Percentiles rank a stretch among this genome's conserved stretches.
Conservation (phyloP, 2,888 invertebrate genomes). For the Tineola bisselliella region DNA sequence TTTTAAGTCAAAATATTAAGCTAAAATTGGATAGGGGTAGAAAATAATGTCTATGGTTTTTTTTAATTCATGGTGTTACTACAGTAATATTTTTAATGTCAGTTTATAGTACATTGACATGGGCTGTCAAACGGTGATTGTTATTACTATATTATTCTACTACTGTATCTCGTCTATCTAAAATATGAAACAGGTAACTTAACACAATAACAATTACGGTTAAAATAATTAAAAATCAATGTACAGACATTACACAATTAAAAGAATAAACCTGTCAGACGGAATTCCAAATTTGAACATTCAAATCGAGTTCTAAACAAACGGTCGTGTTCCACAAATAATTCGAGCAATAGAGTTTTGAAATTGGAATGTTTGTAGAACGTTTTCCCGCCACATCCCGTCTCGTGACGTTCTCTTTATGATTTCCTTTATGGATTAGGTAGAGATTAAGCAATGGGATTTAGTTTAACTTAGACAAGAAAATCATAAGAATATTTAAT, state of each 20-base stretch:
- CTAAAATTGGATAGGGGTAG: too few relatives aligned
- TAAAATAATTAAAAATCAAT: too few relatives aligned
- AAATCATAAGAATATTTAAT: too few relatives aligned
- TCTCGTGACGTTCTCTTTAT: constrained; percentile 7
- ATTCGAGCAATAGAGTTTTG: neutral
- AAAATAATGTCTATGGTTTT: too few relatives aligned
- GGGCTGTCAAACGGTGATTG: neutral
- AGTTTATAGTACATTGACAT: neutral
- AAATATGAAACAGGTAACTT: neutral
- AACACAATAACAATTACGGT: too few relatives aligned
- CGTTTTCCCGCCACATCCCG: constrained; percentile 10
- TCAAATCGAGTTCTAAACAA: neutral
- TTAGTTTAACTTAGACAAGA: neutral
- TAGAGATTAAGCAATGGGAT: neutral
- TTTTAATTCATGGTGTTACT: neutral
- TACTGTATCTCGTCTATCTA: neutral
- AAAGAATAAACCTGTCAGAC: neutral
- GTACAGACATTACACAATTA: too few relatives aligned
- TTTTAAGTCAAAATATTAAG: too few relatives aligned
- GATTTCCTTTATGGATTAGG: constrained; percentile 10
- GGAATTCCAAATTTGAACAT: neutral
- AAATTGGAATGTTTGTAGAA: neutral
- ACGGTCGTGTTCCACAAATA: neutral
- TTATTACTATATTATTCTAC: neutral
- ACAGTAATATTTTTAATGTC: neutral